Percentiles rank a stretch among this genome's conserved stretches.
These are phyloP conservation scores for Cotesia typhae DNA, from an alignment of 1,140 invertebrate species.

Conservation along the genomic window DNA sequence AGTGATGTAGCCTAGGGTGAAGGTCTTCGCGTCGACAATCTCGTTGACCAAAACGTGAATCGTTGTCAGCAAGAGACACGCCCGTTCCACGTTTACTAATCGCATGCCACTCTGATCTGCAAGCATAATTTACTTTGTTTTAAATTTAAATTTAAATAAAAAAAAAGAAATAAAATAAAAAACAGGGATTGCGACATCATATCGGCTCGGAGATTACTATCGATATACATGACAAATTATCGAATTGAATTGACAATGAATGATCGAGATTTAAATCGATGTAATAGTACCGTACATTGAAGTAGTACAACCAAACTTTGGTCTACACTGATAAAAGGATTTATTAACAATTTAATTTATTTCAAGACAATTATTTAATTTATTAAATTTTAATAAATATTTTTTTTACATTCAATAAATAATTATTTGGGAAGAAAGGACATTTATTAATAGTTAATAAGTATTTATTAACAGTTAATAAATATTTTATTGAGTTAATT, in stretches of 20 bases:
- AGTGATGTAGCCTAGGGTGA: constrained; percentile 79
- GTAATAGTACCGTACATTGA: no score
- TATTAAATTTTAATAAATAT: no score
- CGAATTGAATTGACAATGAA: constrained; percentile 20
- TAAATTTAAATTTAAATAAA: neutral
- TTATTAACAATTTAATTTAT: no score
- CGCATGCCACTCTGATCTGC: constrained; percentile 45
- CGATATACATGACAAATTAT: neutral
- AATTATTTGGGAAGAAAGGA: no score
- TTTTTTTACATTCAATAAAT: no score
- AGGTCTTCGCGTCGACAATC: constrained; percentile 53
- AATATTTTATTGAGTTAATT: no score
- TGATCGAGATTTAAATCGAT: neutral
- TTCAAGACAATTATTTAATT: no score
- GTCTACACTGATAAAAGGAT: neutral
- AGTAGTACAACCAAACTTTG: neutral
- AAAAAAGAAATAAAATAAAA: neutral
- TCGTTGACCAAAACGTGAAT: constrained; percentile 47
- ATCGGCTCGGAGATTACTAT: neutral
- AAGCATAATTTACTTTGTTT: constrained; percentile 14
- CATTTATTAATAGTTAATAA: no score
- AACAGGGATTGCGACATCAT: neutral
- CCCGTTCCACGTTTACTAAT: constrained; percentile 48
- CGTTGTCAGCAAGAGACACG: constrained; percentile 52
- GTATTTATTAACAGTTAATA: no score